Percentiles rank a stretch among this genome's conserved stretches.
Conservation (phyloP, 2,797 vertebrate species). For the Rallus crepitans region DNA sequence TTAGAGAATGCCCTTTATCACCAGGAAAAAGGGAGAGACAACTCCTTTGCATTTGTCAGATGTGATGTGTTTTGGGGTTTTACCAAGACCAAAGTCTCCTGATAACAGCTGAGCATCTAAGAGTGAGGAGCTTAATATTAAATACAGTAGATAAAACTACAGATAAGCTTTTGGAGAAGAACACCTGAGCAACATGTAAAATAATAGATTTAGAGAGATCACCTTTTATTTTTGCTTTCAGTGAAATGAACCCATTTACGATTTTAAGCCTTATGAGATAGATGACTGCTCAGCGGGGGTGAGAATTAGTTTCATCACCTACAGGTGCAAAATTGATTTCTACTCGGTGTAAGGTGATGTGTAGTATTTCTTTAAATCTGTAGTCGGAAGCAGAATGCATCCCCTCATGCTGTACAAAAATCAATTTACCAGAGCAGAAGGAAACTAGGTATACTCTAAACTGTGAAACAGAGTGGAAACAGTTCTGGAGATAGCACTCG, state of each 20-base stretch:
- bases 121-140: conserved; percentile 31
- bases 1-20: conserved; percentile 62
- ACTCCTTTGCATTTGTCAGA: conserved; percentile 51
- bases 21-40: conserved; percentile 30
- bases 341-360: conserved; percentile 44
- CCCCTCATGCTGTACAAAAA: conserved; percentile 30
- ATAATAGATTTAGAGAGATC: conserved; percentile 10
- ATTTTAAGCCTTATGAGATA: neutral
- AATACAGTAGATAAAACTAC: conserved; percentile 23
- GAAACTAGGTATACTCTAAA: neutral
- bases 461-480: conserved; percentile 23
- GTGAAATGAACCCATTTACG: conserved; percentile 14
- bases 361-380: conserved; percentile 56
- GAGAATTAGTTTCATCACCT: conserved; percentile 53
- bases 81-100: conserved; percentile 26
- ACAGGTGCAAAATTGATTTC: conserved; percentile 60
- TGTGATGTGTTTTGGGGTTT: conserved; percentile 35
- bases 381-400: conserved; percentile 36
- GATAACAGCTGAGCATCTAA: conserved; percentile 27
- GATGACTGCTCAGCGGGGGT: neutral
- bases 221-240: conserved; percentile 40
- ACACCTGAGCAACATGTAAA: conserved; percentile 38
- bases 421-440: conserved; percentile 50
- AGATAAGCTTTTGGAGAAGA: neutral
- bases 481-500: neutral